Conservation (phyloP, 2,888 invertebrate species). For the Rhagium mordax region DNA sequence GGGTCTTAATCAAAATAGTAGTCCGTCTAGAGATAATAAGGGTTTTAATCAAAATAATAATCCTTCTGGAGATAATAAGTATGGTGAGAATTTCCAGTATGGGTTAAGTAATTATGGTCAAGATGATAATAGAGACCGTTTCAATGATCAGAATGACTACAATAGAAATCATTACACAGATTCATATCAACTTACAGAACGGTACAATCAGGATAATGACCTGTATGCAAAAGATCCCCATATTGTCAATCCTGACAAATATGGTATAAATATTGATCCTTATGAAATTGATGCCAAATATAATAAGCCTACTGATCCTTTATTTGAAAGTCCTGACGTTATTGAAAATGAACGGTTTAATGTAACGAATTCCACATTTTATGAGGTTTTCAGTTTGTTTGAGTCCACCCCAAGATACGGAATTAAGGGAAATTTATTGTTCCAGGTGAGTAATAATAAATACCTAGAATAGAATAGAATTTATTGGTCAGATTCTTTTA, state of each 20-base stretch:
- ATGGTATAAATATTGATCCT: constrained; percentile 65
- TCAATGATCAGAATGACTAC: constrained; percentile 37
- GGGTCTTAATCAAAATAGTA: constrained; percentile 18
- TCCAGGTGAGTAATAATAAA: constrained; percentile 77
- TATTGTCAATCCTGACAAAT: constrained; percentile 60
- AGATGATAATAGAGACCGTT: constrained; percentile 26
- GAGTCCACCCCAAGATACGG: constrained; percentile 80
- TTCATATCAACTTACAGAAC: constrained; percentile 36
- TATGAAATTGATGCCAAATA: constrained; percentile 55
- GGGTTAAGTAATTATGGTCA: not conserved
- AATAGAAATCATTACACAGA: constrained; percentile 37
- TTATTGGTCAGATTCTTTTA: too few relatives aligned
- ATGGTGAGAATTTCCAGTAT: constrained; percentile 21
- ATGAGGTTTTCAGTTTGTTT: constrained; percentile 82
- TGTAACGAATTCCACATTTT: constrained; percentile 60
- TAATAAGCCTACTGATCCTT: constrained; percentile 42
- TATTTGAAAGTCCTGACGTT: constrained; percentile 32
- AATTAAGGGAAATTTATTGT: constrained; percentile 81
- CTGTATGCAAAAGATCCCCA: constrained; percentile 61
- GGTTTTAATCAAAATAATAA: constrained; percentile 25
- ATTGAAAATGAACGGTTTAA: constrained; percentile 48
- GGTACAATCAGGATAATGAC: constrained; percentile 49
- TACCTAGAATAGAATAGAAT: not conserved
- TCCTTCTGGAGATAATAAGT: constrained; percentile 29
- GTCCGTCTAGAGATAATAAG: constrained; percentile 17